Evolutionary conservation across 2,888 invertebrate species (phyloP).

Genomic region (Erebia ligea): DNA sequence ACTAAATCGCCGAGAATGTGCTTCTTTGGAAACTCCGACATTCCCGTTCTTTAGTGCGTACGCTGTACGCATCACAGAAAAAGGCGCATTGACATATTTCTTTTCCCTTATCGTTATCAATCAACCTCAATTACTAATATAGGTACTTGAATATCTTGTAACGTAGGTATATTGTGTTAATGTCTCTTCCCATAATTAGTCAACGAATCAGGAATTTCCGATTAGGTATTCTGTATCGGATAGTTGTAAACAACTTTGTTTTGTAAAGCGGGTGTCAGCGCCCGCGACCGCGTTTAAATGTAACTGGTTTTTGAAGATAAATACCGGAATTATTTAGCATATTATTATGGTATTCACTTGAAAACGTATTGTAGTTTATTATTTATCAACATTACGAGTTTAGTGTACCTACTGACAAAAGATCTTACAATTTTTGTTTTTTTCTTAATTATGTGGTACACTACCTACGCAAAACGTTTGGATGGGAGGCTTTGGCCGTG

Average conservation of each 20-base stretch:
- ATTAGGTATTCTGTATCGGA: slow-evolving; percentile 11
- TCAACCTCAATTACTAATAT: slow-evolving; percentile 17
- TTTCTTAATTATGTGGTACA: background rate
- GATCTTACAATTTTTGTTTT: background rate
- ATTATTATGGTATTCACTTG: background rate
- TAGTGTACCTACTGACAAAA: background rate
- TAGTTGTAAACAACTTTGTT: slow-evolving; percentile 24
- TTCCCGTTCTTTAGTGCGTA: slow-evolving; percentile 21
- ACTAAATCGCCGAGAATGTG: slow-evolving; percentile 32
- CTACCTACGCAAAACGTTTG: too few relatives aligned
- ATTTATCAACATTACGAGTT: background rate
- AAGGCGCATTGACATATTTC: slow-evolving; percentile 18
- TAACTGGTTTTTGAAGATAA: slow-evolving; percentile 43
- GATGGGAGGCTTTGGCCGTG: too few relatives aligned
- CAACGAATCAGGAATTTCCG: slow-evolving; percentile 1
- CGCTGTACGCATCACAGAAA: slow-evolving; percentile 9
- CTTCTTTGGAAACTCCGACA: slow-evolving; percentile 30
- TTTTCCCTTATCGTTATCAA: slow-evolving; percentile 37
- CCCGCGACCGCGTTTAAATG: slow-evolving; percentile 36
- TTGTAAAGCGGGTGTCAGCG: slow-evolving; percentile 26
- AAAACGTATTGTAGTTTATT: background rate
- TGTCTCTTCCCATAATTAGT: slow-evolving; percentile 17
- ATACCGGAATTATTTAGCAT: slow-evolving; percentile 32
- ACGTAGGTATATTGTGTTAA: background rate
- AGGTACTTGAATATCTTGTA: slow-evolving; percentile 7